Conservation (phyloP, 2,797 vertebrate genomes). For the Simalia tracyae region DNA sequence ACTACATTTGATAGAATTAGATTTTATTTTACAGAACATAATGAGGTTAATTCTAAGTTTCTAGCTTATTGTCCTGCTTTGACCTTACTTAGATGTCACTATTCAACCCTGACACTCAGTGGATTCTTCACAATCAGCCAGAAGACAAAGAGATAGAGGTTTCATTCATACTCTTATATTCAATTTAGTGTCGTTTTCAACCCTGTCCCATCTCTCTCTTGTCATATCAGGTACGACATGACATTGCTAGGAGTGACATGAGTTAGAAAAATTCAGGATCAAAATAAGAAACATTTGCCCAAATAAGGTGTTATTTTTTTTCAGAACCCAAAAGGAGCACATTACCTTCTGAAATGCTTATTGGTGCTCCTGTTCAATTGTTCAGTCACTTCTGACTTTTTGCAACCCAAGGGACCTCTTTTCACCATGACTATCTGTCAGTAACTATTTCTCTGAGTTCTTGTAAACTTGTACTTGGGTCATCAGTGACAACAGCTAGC, state of each 20-base stretch:
- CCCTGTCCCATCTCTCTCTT: background rate
- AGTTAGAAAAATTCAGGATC: background rate
- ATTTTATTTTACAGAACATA: background rate
- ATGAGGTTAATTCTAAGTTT: background rate
- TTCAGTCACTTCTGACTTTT: background rate
- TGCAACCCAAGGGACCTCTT: background rate
- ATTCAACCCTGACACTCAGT: background rate
- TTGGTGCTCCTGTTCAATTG: background rate
- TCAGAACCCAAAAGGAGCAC: background rate
- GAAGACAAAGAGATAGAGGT: background rate
- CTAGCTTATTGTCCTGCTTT: background rate
- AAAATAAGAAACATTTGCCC: background rate
- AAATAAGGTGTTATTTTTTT: background rate
- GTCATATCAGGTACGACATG: background rate
- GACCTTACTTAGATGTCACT: background rate
- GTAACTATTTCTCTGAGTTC: background rate
- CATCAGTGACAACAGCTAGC: background rate
- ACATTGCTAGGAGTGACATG: background rate
- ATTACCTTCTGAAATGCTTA: background rate
- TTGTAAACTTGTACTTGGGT: background rate
- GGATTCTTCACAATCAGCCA: background rate
- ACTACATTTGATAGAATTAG: background rate
- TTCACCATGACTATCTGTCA: background rate
- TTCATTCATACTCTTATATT: background rate
- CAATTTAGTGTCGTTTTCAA: background rate